Base-by-base conservation (phyloP, 2,888 invertebrate genomes). In the Euplexia lucipara region DNA sequence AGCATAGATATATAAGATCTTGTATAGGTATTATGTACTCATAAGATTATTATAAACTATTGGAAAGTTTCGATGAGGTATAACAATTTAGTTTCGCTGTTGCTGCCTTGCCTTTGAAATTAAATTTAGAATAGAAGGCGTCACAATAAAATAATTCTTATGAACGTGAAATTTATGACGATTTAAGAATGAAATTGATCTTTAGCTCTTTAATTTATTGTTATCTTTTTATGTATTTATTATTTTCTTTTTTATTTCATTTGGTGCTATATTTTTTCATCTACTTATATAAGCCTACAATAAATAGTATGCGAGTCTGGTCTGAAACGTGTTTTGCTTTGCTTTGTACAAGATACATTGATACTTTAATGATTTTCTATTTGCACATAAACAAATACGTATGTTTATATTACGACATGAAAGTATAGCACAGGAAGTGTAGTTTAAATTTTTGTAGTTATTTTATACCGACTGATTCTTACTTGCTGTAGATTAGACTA, bases 1-100 rank as follows among this genome's bases (percentile, higher is more conserved):
- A 53, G 78, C 65, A 74, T 75, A 81, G 70, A 70, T 68, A 65
- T 79, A 48, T 81, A 73, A 76, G 64, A 84, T 78, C 83, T 78
- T 84, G 77, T 83, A 75, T 75, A 75, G 74, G 67, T 75, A 75
- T 66, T 77, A 72, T 72, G 42, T 77, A 74, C 73, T 74, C 66
- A 66, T 75, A 75, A 75, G 74, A 60, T 72, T 67, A 72, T 66
- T 66, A 51, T 58, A 58, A 66, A 73, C 67, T 52, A 67, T 78
- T 78, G 74, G 67, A 58, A 77, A 61, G 48, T 78, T 78, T 73
- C 73, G 39, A 66, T 45, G 44, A 77, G 54, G 39, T 52, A 42
- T 56, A 72, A 66, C 57, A 48, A 62, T 69, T 72, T 75, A 45
- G 64, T 67, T 77, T 63, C 53, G 79, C 69, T 64, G 81, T 75